Evolutionary conservation across 2,888 invertebrate species (phyloP).

Genomic region (Omphaloscelis lunosa): DNA sequence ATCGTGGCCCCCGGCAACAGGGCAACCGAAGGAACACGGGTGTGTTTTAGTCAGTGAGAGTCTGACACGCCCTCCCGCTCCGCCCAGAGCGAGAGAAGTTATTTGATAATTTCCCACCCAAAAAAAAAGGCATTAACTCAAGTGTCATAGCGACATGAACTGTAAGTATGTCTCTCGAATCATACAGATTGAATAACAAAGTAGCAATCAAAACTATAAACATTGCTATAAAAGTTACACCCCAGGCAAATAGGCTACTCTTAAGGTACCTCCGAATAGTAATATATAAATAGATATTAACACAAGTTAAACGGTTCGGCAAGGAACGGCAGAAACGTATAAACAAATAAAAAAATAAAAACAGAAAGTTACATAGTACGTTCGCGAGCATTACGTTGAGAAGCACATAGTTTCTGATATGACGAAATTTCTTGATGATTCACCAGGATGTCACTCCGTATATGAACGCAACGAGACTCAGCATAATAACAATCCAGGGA

Average conservation of each 20-base stretch:
- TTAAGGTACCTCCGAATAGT: conserved; percentile 5
- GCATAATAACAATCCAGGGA: background rate
- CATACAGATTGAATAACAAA: background rate
- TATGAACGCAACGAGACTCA: background rate
- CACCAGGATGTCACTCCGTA: conserved; percentile 6
- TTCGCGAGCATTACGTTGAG: conserved; percentile 15
- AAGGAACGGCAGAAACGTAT: background rate
- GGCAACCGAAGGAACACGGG: no score
- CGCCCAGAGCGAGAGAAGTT: no score
- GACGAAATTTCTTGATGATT: background rate
- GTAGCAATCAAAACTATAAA: background rate
- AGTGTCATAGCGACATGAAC: background rate
- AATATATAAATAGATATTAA: conserved; percentile 3
- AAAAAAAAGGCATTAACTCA: conserved; percentile 5
- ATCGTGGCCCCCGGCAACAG: no score
- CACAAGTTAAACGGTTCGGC: background rate
- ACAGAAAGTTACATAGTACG: background rate
- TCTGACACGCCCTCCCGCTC: no score
- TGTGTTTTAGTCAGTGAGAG: no score
- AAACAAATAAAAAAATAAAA: background rate
- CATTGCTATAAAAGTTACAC: background rate
- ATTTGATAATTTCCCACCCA: no score
- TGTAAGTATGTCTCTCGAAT: conserved; percentile 9
- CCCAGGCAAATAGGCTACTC: conserved; percentile 20
- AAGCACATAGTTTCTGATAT: background rate